phyloP scores from a whole-genome alignment of 2,888 invertebrate genomes.

The Caenorhabditis virilis region DNA sequence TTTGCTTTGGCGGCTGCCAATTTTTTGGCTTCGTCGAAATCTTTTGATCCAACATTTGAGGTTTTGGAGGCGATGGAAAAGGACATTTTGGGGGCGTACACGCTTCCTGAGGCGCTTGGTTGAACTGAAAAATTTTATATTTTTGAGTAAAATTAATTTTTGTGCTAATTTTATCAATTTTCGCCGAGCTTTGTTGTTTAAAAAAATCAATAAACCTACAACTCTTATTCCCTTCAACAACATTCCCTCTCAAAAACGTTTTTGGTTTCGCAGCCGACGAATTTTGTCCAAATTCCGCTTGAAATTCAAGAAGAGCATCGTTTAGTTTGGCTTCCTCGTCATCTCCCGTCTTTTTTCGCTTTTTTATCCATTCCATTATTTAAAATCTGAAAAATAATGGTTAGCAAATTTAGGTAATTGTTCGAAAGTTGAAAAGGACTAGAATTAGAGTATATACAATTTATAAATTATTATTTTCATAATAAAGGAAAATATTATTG shows the following conservation, averaged over 20 bases:
- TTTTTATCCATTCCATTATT: conserved; percentile 37
- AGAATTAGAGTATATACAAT: too few species aligned
- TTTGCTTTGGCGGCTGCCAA: conserved; percentile 61
- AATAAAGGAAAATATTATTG: too few species aligned
- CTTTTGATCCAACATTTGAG: conserved; percentile 28
- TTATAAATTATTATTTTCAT: too few species aligned
- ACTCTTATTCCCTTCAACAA: conserved; percentile 74
- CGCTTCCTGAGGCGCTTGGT: conserved; percentile 10
- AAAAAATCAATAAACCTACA: conserved; percentile 25
- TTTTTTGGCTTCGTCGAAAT: conserved; percentile 59
- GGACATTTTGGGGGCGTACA: conserved; percentile 38
- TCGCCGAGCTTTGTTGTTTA: not conserved
- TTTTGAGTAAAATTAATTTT: conserved; percentile 1
- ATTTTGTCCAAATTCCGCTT: conserved; percentile 34
- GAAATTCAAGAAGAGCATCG: conserved; percentile 35
- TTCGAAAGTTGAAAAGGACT: too few species aligned
- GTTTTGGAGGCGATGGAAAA: conserved; percentile 17
- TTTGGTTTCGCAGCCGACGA: conserved; percentile 72
- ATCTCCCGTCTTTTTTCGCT: conserved; percentile 22
- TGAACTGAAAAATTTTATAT: conserved; percentile 15
- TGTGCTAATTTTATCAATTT: not conserved
- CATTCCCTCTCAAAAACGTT: conserved; percentile 96
- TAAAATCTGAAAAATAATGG: too few species aligned
- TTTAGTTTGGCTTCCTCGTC: conserved; percentile 38
- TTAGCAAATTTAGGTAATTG: too few species aligned